These are phyloP conservation scores for Chlamydotis undulata DNA, from an alignment of 2,113 vertebrate genomes.

Conservation along the genomic window DNA sequence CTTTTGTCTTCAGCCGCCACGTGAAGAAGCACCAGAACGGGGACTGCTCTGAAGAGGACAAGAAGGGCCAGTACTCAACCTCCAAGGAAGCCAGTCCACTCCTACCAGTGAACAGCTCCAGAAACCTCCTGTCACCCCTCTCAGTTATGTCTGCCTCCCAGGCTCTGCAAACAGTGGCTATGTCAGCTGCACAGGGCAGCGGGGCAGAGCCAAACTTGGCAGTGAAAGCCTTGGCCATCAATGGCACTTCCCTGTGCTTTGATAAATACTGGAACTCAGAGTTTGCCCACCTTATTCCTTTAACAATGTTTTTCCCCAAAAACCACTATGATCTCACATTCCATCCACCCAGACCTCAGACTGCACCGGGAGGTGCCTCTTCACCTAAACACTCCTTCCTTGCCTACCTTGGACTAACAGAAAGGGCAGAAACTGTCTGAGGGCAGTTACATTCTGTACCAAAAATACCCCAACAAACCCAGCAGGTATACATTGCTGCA, in stretches of 20 bases:
- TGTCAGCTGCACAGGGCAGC: constrained; percentile 84
- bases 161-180: constrained; percentile 93
- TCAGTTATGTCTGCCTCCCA: constrained; percentile 94
- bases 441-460: constrained; percentile 74
- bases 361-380: constrained; percentile 76
- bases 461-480: constrained; percentile 72
- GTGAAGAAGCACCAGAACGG: constrained; percentile 94
- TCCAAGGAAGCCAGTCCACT: constrained; percentile 70
- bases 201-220: constrained; percentile 73
- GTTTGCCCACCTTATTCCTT: constrained; percentile 94
- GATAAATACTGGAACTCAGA: constrained; percentile 94
- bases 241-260: constrained; percentile 79
- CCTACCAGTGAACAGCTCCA: constrained; percentile 79
- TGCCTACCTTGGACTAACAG: constrained; percentile 95
- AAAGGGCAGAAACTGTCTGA: constrained; percentile 95
- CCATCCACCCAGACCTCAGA: constrained; percentile 86
- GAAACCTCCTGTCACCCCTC: constrained; percentile 87
- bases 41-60: constrained; percentile 79
- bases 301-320: constrained; percentile 93
- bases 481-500: constrained; percentile 82
- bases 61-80: constrained; percentile 71
- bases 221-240: constrained; percentile 81
- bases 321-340: constrained; percentile 90
- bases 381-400: constrained; percentile 98
- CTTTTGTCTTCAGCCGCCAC: constrained; percentile 97